Evolutionary conservation across 2,797 vertebrate species (phyloP).

Genomic region (Paratrypauchen microcephalus): DNA sequence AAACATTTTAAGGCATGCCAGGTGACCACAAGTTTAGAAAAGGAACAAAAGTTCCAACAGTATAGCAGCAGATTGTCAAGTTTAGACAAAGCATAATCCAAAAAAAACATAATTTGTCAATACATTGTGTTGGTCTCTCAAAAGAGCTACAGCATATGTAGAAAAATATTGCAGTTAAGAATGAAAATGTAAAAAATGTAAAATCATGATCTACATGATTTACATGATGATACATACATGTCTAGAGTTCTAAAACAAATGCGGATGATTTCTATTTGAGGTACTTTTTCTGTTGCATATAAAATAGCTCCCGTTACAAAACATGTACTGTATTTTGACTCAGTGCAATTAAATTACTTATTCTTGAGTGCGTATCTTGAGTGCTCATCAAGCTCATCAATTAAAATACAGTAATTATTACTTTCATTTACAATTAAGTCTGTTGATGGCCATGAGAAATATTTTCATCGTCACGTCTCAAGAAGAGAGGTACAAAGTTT

Average conservation of each 20-base stretch:
- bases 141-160: neutral
- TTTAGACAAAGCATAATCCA: neutral
- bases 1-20: constrained; percentile 41
- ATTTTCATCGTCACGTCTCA: constrained; percentile 13
- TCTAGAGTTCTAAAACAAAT: constrained; percentile 4
- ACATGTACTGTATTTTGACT: constrained; percentile 2
- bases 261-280: constrained; percentile 21
- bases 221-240: too few species aligned
- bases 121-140: constrained; percentile 36
- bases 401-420: neutral
- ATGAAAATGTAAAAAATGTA: too few species aligned
- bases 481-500: constrained; percentile 27
- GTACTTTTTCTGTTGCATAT: constrained; percentile 33
- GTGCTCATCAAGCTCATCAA: neutral
- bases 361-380: constrained; percentile 8
- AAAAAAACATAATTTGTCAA: neutral
- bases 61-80: neutral
- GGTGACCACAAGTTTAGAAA: neutral
- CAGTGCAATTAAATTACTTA: constrained; percentile 22
- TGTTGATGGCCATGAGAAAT: constrained; percentile 11
- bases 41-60: neutral
- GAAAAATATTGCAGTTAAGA: too few species aligned
- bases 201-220: too few species aligned
- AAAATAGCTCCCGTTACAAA: constrained; percentile 30
- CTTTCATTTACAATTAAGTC: constrained; percentile 20